Base-by-base conservation (phyloP, 2,113 vertebrate species). In the Ancistrus triradiatus region DNA sequence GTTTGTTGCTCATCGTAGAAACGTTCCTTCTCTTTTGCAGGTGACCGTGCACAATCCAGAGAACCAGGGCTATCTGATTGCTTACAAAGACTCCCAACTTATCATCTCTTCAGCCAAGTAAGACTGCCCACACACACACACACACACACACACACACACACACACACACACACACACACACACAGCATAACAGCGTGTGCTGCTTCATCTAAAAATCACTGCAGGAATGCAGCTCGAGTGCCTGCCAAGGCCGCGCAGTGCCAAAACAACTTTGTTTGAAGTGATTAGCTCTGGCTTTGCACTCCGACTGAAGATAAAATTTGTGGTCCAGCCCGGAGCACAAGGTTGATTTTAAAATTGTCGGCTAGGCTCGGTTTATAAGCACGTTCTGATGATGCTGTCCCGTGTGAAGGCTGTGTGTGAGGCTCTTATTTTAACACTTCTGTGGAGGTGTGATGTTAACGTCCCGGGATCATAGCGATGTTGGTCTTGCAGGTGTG, bases 31-130 rank as follows among this genome's bases (percentile, higher is more conserved):
- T 24, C 37, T 15, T 0, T 18, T 35, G 6, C 48, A 83, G 92
- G 92, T 94, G 71, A 92, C 92, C 5, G 89, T 92, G 70, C 94
- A 97, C 81, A 97, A 98, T 84, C 90, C 92, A 46, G 96, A 98
- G 81, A 98, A 98, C 84, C 95, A 97, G 84, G 89, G 91, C 84
- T 98, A 98, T 82, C 77, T 98, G 83, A 98, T 98, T 62, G 96
- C 96, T 21, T 98, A 97, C 83, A 97, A 98, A 78, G 95, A 98
- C 85, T 98, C 95, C 0, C 93, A 95, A 3, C 96, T 98, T 70
- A 98, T 98, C 70, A 81, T 90, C 69, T 97, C 95, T 59, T 93
- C 92, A 78, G 94, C 95, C 51, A 96, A 91, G 96, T 98, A 89
- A 92, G 95, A 1, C n/a, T n/a, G 38, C 50, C 40, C 15, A 24